Evolutionary conservation across 1,140 invertebrate genomes (phyloP).

Genomic region (Drosophila lowei): DNA sequence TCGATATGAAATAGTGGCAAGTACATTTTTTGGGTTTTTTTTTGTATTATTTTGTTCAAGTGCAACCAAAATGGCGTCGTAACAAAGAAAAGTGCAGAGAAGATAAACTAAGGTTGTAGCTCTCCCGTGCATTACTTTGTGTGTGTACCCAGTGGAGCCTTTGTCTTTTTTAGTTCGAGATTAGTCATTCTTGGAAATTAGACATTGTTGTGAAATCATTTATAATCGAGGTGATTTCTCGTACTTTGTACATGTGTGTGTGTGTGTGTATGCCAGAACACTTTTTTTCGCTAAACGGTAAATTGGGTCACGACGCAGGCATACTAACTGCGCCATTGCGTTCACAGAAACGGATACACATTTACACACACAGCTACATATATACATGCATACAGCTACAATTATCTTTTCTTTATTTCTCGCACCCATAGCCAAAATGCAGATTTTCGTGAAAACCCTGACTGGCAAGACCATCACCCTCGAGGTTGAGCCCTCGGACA

Average conservation of each 20-base stretch:
- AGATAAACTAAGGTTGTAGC: conserved; percentile 8
- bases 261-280: conserved; percentile 25
- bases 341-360: neutral
- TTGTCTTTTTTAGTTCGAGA: conserved; percentile 4
- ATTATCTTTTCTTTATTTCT: neutral
- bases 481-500: conserved; percentile 91
- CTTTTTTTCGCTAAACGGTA: conserved; percentile 22
- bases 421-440: conserved; percentile 14
- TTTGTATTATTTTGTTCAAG: too few relatives aligned
- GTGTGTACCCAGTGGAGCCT: conserved; percentile 3
- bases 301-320: conserved; percentile 48
- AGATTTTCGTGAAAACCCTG: conserved; percentile 91
- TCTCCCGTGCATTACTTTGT: neutral
- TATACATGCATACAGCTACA: neutral
- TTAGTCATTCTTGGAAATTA: conserved; percentile 30
- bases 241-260: neutral
- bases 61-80: conserved; percentile 38
- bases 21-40: neutral
- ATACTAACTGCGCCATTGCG: conserved; percentile 34
- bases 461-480: conserved; percentile 93
- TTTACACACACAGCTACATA: neutral
- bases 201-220: conserved; percentile 14
- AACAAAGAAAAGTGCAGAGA: conserved; percentile 24
- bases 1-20: neutral
- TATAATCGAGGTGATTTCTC: conserved; percentile 6